Conservation (phyloP, 1,140 invertebrate species). For the Drosophila bipectinata region DNA sequence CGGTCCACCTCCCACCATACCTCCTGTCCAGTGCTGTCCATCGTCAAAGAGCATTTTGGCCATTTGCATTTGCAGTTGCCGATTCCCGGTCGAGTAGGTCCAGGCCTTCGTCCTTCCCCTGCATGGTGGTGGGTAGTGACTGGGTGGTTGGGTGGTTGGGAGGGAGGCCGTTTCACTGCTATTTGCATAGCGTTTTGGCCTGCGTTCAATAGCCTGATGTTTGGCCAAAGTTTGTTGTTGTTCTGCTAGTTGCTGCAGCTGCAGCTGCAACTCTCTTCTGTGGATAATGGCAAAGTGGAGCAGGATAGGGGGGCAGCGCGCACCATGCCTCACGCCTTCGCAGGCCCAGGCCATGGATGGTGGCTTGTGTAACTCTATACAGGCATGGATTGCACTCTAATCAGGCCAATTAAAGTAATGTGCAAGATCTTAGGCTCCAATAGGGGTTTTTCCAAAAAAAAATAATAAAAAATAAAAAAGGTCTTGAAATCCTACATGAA, state of each 20-base stretch:
- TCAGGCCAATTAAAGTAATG: slow-evolving; percentile 53
- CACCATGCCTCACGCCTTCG: no score
- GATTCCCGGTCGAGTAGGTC: slow-evolving; percentile 24
- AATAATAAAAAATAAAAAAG: no score
- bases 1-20: background rate
- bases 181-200: slow-evolving; percentile 31
- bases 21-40: slow-evolving; percentile 5
- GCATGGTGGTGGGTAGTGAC: slow-evolving; percentile 6
- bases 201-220: slow-evolving; percentile 67
- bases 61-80: slow-evolving; percentile 70
- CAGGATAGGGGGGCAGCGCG: no score
- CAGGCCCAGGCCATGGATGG: no score
- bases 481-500: background rate
- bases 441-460: no score
- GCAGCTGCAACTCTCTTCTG: slow-evolving; percentile 22
- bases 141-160: background rate
- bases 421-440: background rate
- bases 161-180: slow-evolving; percentile 3
- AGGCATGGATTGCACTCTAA: slow-evolving; percentile 21
- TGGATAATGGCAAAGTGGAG: slow-evolving; percentile 49
- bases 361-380: no score
- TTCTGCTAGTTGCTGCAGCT: slow-evolving; percentile 43
- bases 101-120: slow-evolving; percentile 22
- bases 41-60: slow-evolving; percentile 76
- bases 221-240: slow-evolving; percentile 72